Percentiles rank a stretch among this genome's conserved stretches.
These are phyloP conservation scores for Synodontis membranacea DNA, from an alignment of 2,113 vertebrate genomes.

Conservation along the genomic window DNA sequence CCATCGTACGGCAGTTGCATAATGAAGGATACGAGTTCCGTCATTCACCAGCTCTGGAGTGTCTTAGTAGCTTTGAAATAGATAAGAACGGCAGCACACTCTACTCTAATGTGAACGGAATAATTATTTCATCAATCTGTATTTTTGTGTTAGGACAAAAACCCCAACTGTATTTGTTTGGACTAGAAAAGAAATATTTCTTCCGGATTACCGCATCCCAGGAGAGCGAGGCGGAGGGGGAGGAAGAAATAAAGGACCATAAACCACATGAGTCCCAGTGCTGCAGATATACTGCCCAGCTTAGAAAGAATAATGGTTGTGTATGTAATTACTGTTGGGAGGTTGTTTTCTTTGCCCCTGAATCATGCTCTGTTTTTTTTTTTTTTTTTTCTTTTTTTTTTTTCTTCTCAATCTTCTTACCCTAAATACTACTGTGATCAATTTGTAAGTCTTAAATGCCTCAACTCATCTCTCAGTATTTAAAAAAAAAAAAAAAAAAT, in stretches of 20 bases:
- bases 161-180: neutral
- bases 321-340: conserved; percentile 43
- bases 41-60: conserved; percentile 30
- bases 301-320: conserved; percentile 39
- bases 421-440: conserved; percentile 34
- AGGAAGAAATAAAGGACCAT: neutral
- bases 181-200: conserved; percentile 7
- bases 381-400: neutral
- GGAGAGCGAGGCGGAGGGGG: neutral
- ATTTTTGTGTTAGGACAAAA: neutral
- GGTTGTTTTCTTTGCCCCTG: conserved; percentile 22
- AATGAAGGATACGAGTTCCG: conserved; percentile 48
- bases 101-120: neutral
- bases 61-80: neutral
- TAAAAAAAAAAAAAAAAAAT: neutral
- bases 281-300: conserved; percentile 14
- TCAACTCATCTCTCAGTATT: neutral
- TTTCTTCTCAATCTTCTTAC: conserved; percentile 2
- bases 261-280: conserved; percentile 23
- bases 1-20: conserved; percentile 15
- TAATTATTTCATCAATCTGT: neutral
- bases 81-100: neutral
- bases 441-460: neutral
- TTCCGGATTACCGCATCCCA: neutral
- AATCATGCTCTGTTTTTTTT: neutral